Evolutionary conservation across 2,797 vertebrate genomes (phyloP).

Genomic region (Gadopsis marmoratus): DNA sequence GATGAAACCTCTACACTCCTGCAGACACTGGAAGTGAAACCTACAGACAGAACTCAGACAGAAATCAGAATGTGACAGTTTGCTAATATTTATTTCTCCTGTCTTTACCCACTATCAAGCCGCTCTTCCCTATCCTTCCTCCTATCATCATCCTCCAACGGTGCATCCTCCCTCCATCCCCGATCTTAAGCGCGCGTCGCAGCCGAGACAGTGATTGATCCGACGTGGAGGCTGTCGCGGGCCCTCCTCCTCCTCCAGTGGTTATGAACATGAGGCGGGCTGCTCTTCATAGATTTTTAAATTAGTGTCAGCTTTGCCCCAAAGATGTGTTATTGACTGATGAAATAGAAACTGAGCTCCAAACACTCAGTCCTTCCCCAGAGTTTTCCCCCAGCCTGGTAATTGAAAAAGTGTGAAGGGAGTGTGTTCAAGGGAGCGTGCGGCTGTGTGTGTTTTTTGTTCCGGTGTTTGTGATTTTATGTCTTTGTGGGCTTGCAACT

Average conservation of each 20-base stretch:
- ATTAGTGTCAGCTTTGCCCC: slow-evolving; percentile 89
- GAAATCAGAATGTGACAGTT: slow-evolving; percentile 50
- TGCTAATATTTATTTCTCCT: slow-evolving; percentile 77
- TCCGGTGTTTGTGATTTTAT: slow-evolving; percentile 56
- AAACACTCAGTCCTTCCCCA: slow-evolving; percentile 85
- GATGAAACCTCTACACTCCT: slow-evolving; percentile 28
- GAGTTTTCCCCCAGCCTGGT: slow-evolving; percentile 86
- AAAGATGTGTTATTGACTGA: slow-evolving; percentile 91
- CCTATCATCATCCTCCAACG: slow-evolving; percentile 50
- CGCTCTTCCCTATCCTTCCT: slow-evolving; percentile 38
- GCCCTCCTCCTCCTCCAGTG: slow-evolving; percentile 70
- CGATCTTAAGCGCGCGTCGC: slow-evolving; percentile 22
- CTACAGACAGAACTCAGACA: not conserved
- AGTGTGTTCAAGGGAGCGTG: slow-evolving; percentile 74
- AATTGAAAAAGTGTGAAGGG: slow-evolving; percentile 88
- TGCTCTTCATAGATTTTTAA: slow-evolving; percentile 90
- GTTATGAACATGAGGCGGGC: slow-evolving; percentile 86
- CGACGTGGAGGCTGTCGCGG: slow-evolving; percentile 66
- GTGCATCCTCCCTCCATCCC: slow-evolving; percentile 36
- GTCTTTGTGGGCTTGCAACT: slow-evolving; percentile 56
- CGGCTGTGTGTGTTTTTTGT: slow-evolving; percentile 48
- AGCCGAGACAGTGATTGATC: slow-evolving; percentile 82
- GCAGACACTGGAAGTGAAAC: slow-evolving; percentile 35
- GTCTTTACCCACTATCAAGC: slow-evolving; percentile 43
- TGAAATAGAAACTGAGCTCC: slow-evolving; percentile 87